Conservation (phyloP, 2,113 vertebrate species). For the Numenius arquata region DNA sequence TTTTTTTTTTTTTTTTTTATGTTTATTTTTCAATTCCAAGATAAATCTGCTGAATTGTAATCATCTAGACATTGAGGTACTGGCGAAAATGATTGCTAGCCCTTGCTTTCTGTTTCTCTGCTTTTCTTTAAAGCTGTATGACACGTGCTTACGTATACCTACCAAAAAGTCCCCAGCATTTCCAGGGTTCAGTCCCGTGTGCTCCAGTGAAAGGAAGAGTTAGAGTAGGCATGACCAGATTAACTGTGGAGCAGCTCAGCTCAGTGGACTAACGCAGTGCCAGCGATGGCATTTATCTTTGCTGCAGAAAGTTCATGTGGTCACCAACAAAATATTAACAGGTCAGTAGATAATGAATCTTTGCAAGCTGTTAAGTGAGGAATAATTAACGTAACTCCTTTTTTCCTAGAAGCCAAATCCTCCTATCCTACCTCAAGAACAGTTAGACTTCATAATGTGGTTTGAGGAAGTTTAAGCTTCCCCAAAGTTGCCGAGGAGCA, state of each 20-base stretch:
- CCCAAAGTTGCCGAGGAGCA: neutral
- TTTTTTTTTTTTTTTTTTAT: neutral
- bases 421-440: neutral
- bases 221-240: neutral
- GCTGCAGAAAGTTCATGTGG: neutral
- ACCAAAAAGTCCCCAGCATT: neutral
- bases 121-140: neutral
- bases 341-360: neutral
- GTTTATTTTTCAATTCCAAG: neutral
- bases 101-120: neutral
- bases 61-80: neutral
- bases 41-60: neutral
- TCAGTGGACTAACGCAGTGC: neutral
- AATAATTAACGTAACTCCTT: neutral
- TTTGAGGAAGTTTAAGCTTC: neutral
- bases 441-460: neutral
- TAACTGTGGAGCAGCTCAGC: neutral
- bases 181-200: neutral
- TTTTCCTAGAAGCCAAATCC: neutral
- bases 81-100: neutral
- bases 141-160: neutral
- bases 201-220: neutral
- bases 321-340: neutral
- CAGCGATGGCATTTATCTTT: neutral
- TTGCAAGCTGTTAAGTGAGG: neutral